Percentiles rank a stretch among this genome's conserved stretches.
Evolutionary conservation across 2,113 vertebrate species (phyloP).

Genomic region (Toxotes jaculatrix): DNA sequence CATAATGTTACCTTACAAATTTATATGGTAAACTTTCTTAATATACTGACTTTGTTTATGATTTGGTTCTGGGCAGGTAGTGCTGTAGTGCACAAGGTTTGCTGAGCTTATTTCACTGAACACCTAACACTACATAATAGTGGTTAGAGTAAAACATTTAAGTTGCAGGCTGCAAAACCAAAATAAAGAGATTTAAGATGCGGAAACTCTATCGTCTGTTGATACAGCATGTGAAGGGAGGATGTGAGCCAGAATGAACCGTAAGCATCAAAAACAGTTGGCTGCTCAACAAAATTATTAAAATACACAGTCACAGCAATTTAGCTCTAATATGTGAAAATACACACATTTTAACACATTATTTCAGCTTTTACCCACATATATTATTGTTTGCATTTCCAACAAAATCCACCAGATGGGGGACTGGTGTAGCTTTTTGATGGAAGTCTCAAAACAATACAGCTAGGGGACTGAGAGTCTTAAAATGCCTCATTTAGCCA

Average conservation of each 20-base stretch:
- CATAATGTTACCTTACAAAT: not conserved
- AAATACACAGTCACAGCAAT: not conserved
- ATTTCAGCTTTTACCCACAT: not conserved
- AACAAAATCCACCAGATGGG: slow-evolving; percentile 68
- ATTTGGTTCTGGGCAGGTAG: not conserved
- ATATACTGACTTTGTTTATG: not conserved
- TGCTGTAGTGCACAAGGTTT: not conserved
- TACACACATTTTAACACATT: not conserved
- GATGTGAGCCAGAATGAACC: not conserved
- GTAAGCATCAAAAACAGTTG: not conserved
- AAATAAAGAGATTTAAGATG: not conserved
- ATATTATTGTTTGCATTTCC: slow-evolving; percentile 43
- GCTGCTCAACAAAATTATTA: slow-evolving; percentile 2
- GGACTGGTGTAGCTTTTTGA: slow-evolving; percentile 22
- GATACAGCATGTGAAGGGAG: not conserved
- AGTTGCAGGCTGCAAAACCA: not conserved
- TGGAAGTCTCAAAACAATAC: slow-evolving; percentile 4
- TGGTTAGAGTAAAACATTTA: not conserved
- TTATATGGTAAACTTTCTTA: too few relatives aligned
- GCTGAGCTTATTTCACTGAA: not conserved
- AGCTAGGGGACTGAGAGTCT: not conserved
- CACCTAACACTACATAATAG: not conserved
- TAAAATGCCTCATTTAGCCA: not conserved
- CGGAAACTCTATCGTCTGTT: not conserved
- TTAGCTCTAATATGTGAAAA: not conserved